Evolutionary conservation across 2,113 vertebrate species (phyloP), one percentile per base, ranked within the genome.

Genomic region (Varanus komodoensis): DNA sequence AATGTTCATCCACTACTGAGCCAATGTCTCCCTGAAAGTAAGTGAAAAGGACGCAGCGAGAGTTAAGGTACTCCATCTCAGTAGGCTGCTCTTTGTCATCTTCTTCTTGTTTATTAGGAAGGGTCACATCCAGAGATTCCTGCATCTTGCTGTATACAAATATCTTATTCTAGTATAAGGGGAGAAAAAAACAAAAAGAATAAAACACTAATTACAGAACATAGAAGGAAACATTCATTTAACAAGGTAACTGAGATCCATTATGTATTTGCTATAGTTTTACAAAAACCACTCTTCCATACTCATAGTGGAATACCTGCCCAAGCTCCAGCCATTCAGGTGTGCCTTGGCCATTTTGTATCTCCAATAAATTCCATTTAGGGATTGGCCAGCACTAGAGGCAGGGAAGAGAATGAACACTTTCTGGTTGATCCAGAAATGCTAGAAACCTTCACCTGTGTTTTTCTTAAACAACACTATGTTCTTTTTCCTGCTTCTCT

Each of bases 11-110:
- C 91, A 99, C 99, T 95, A 99, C 98, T 11, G 99, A 98, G 6
- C 98, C 97, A 87, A 99, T 99, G 96, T 99, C 98, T 84, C 99
- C 99, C 94, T 98, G 98, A 97, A 99, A 99, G 96, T 99, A 99
- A 85, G 99, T 99, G 97, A 99, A 99, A 97, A 99, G 97, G 95
- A 99, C 98, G 91, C 99, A 99, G 92, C 99, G 98, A 96, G 99
- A 99, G 96, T 98, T 99, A 96, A 99, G 95, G 97, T 99, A 99
- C 97, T 99, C 98, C 21, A 99, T 98, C 95, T 99, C 99, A 0
- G 98, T 97, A 88, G 99, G 98, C 94, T 98, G 98, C 91, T 97
- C 94, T 93, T 98, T 97, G 93, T 99, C 98, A 94, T 98, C 98
- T 91, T 95, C 97, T 95, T 96, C 97, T 93, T 95, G 96, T 95